These are phyloP conservation scores for Esox lucius DNA, from an alignment of 2,797 vertebrate genomes.

Conservation along the genomic window DNA sequence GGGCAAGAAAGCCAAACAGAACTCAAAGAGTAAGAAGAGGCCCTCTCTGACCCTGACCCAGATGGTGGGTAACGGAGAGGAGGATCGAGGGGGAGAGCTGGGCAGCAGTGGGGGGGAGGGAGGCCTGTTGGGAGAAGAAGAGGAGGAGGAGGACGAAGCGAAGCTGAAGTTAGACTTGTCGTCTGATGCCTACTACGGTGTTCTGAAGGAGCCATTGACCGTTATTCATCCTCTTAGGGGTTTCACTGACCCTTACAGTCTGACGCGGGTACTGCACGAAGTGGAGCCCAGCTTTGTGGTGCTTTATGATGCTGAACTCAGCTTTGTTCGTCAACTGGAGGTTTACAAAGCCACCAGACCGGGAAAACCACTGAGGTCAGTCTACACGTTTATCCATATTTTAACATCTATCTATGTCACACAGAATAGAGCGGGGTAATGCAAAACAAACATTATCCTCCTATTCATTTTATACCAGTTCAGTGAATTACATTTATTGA, in stretches of 20 bases:
- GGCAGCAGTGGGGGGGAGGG: conserved; percentile 71
- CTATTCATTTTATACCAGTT: no score
- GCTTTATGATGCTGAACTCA: conserved; percentile 90
- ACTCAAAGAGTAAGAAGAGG: conserved; percentile 71
- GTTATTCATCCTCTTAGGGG: conserved; percentile 91
- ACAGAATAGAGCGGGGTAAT: no score
- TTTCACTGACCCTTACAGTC: conserved; percentile 88
- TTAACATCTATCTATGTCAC: background rate
- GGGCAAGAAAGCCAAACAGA: conserved; percentile 61
- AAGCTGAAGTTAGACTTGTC: conserved; percentile 76
- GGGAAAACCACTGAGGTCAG: conserved; percentile 86
- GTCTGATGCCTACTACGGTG: conserved; percentile 86
- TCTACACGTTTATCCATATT: no score
- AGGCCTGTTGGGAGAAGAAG: conserved; percentile 48
- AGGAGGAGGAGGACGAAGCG: conserved; percentile 66
- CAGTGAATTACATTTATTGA: background rate
- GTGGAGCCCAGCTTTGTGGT: conserved; percentile 91
- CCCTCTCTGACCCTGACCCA: conserved; percentile 81
- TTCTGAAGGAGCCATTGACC: conserved; percentile 88
- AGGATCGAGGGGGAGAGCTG: conserved; percentile 39
- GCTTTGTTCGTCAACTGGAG: conserved; percentile 94
- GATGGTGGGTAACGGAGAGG: conserved; percentile 76
- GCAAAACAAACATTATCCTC: no score
- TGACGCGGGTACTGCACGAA: conserved; percentile 88
- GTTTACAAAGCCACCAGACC: conserved; percentile 89